Evolutionary conservation across 1,140 invertebrate species (phyloP), one percentile per base, ranked within the genome.

Genomic region (Lordiphosa mommai): DNA sequence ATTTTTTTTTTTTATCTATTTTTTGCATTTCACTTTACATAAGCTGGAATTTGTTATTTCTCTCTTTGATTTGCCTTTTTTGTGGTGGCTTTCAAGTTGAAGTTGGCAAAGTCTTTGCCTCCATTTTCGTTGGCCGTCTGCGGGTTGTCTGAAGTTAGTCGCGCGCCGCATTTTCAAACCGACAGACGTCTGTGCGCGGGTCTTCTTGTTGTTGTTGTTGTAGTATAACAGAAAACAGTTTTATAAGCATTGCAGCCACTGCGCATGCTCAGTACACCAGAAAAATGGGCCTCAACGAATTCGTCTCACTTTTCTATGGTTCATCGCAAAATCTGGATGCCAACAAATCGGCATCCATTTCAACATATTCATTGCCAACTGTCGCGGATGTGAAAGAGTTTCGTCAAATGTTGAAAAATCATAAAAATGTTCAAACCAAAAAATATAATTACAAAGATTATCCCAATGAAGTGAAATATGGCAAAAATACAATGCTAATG

Each of bases 391-490:
- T 76, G 38, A 65, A 85, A 49, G 68, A 84, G 53, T 72, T 68
- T 61, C 61, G 76, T 57, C 76, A 88, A 72, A 88, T 88, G 86
- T 86, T 88, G 49, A 88, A 88, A 88, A 88, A 88, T 84, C 86
- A 79, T 38, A 88, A 88, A 76, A 88, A 86, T 74, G 65, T 69
- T 2, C 77, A 88, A 61, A 55, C 77, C 7, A 86, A 80, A 10
- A 76, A 73, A 59, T 87, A 77, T 51, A 64, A 58, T 56, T 85
- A 85, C 40, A 80, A 72, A 51, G 79, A 86, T 33, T 86, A 80
- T 65, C 33, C 85, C 16, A 76, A 60, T 55, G 74, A 87, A 52
- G 53, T 86, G 61, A 87, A 87, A 57, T 86, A 72, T 49, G 51
- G 63, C 1, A 87, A 87, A 53, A 69, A 72, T 59, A 17, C 10